Evolutionary conservation across 92 coral and sea anemone species (phyloP), one percentile per base, ranked within the genome.

Genomic region (Epizoanthus stellaris): DNA sequence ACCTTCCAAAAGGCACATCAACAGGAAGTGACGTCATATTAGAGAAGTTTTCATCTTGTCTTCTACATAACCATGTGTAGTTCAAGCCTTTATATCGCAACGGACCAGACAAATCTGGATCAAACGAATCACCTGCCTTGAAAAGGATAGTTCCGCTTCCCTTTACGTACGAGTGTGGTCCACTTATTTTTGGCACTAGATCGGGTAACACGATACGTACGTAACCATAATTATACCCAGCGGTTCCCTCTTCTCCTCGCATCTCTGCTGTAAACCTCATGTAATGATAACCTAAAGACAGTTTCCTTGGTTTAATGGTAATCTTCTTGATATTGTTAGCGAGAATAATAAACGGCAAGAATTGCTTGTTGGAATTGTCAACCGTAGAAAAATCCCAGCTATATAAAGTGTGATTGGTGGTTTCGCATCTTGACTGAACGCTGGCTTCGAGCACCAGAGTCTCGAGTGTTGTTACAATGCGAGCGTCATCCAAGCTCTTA

Each of bases 21-120:
- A 94, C 83, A 17, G 95, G 90, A 47, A 80, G 34, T 71, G 89
- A 77, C 88, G 88, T 81, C 12, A 86, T 45, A 58, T 80, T 86
- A 47, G 86, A 63, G 63, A 89, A 94, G 25, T 82, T 88, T 76
- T 94, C 95, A 65, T 77, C 80, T 14, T 77, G 75, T 61, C 89
- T 85, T 83, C 95, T 88, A 57, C 98, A 94, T 17, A 90, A 43
- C 98, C 98, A 94, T 10, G 77, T 92, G 71, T 85, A 94, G 6
- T 64, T 73, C 4, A 94, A 54, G 9, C 85, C 87, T 66, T 88
- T 66, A 16, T 86, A 57, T 68, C 71, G 75, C 19, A 68, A 47
- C 19, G 61, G 60, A 52, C 73, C 71, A 79, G 19, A 17, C 60
- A 62, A 13, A 47, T 87, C 68, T 12, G 98, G 98, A 76, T 94